A percentile compares a stretch with the other conserved stretches of the same genome.
Evolutionary conservation across 1,140 invertebrate species (phyloP).

Genomic region (Euwallacea fornicatus): DNA sequence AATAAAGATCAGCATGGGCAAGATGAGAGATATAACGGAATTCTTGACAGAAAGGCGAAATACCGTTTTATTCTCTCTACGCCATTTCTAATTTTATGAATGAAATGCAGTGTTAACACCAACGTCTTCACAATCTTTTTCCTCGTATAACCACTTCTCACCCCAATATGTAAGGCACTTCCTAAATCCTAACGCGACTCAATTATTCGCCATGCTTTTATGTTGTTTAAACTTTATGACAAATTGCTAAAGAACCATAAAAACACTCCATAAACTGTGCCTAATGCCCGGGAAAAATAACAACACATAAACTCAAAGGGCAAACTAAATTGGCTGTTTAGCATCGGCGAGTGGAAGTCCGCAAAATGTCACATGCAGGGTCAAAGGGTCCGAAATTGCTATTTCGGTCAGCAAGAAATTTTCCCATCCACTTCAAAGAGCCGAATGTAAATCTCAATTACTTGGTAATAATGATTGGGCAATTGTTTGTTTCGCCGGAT

Average conservation of each 20-base stretch:
- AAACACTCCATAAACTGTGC: background rate
- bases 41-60: too few species aligned
- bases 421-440: slow-evolving; percentile 39
- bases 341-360: slow-evolving; percentile 8
- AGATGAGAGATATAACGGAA: background rate
- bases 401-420: slow-evolving; percentile 38
- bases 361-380: slow-evolving; percentile 40
- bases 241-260: background rate
- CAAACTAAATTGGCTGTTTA: slow-evolving; percentile 24
- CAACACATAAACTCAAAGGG: slow-evolving; percentile 18
- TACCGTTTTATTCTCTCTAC: too few species aligned
- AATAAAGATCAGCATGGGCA: background rate
- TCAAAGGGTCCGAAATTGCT: slow-evolving; percentile 37
- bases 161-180: too few species aligned
- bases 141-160: too few species aligned
- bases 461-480: slow-evolving; percentile 43
- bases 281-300: slow-evolving; percentile 13
- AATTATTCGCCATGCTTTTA: too few species aligned
- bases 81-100: too few species aligned
- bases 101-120: too few species aligned
- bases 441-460: slow-evolving; percentile 44
- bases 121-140: too few species aligned
- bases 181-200: too few species aligned
- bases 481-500: slow-evolving; percentile 45
- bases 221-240: too few species aligned